These are phyloP conservation scores for Sebastes fasciatus DNA, from an alignment of 2,113 vertebrate genomes.

Conservation along the genomic window DNA sequence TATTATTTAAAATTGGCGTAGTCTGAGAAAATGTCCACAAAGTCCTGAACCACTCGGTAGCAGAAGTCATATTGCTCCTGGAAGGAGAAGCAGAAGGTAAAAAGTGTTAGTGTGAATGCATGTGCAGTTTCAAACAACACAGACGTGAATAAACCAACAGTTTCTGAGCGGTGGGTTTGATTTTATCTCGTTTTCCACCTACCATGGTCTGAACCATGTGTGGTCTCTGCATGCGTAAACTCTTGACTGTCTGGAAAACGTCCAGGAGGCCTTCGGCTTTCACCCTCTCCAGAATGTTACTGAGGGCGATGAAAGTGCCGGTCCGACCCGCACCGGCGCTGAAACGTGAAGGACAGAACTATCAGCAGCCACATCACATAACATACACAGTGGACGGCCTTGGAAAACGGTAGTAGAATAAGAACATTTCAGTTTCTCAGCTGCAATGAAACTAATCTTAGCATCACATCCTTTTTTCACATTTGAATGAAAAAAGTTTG, in stretches of 20 bases:
- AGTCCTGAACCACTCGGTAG: constrained; percentile 99
- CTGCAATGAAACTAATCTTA: constrained; percentile 35
- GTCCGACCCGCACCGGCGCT: constrained; percentile 97
- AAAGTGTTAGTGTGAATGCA: constrained; percentile 27
- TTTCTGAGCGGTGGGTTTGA: constrained; percentile 38
- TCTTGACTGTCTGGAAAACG: constrained; percentile 99
- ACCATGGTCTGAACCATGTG: constrained; percentile 99
- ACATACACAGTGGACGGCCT: constrained; percentile 3
- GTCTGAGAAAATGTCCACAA: constrained; percentile 99
- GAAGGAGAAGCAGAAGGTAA: constrained; percentile 54
- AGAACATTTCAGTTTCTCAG: neutral
- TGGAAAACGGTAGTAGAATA: neutral
- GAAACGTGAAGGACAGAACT: constrained; percentile 37
- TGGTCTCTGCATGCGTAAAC: constrained; percentile 96
- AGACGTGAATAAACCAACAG: constrained; percentile 20
- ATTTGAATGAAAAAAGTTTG: constrained; percentile 68
- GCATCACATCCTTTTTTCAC: constrained; percentile 49
- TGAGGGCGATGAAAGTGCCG: constrained; percentile 97
- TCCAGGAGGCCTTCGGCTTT: constrained; percentile 98
- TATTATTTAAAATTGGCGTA: constrained; percentile 99
- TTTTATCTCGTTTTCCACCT: constrained; percentile 67
- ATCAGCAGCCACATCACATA: constrained; percentile 16
- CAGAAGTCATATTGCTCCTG: constrained; percentile 99
- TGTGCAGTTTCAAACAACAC: constrained; percentile 37
- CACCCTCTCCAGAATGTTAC: constrained; percentile 96